Evolutionary conservation across 1,140 invertebrate genomes (phyloP).

Genomic region (Pararge aegeria): DNA sequence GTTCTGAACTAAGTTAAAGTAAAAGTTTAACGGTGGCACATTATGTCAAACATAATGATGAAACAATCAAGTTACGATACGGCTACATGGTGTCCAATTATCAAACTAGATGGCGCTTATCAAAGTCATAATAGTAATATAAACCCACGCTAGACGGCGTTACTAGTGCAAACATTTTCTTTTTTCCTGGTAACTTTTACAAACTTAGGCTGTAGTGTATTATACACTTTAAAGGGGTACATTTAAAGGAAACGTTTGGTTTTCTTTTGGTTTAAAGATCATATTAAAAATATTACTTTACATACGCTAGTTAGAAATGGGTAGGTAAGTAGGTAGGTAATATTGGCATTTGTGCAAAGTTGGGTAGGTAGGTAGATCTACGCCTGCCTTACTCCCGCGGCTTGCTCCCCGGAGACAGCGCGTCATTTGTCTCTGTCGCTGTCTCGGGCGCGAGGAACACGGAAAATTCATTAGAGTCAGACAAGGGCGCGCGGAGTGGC

Average conservation of each 20-base stretch:
- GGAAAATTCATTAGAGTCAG: slow-evolving; percentile 45
- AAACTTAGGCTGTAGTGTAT: no score
- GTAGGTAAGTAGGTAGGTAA: background rate
- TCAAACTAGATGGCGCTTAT: slow-evolving; percentile 2
- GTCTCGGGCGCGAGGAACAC: slow-evolving; percentile 26
- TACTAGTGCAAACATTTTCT: background rate
- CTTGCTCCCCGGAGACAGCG: slow-evolving; percentile 31
- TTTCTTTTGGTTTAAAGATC: no score
- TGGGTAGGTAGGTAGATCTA: background rate
- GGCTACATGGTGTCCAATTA: background rate
- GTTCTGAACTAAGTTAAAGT: no score
- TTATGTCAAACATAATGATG: no score
- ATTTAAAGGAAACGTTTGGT: no score
- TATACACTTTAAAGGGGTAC: no score
- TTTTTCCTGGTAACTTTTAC: background rate
- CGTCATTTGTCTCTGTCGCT: slow-evolving; percentile 41
- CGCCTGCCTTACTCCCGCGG: background rate
- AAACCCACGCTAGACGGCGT: background rate
- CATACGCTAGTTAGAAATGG: background rate
- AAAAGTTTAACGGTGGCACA: no score
- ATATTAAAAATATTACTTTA: no score
- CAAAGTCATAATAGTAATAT: background rate
- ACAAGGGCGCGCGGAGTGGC: slow-evolving; percentile 9
- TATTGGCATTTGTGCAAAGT: background rate
- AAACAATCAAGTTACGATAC: no score